Evolutionary conservation across 2,888 invertebrate species (phyloP), one percentile per base, ranked within the genome.

Genomic region (Diachrysia chrysitis): DNA sequence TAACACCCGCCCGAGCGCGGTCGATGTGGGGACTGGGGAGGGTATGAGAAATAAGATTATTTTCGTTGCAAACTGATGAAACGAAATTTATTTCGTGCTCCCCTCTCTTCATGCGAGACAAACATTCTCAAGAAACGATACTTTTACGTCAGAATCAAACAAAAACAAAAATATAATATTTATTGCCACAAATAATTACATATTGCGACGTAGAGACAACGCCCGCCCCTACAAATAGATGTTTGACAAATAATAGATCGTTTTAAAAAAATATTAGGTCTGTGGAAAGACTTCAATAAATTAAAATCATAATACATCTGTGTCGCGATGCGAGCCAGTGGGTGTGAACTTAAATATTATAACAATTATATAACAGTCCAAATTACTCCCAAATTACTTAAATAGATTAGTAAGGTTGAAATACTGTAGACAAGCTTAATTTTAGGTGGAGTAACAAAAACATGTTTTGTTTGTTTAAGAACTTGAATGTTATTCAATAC

Each of bases 21-120:
- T 82, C 76, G 83, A 76, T 78, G 75, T 59, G 58, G 70, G 73
- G 74, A 66, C 73, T 59, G 58, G 70, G 73, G 74, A 66, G 82
- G 82, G 77, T 76, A 76, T 74, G 74, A 78, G 77, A 74, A 83
- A 83, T 77, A 76, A 76, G 74, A 81, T 83, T 83, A 78, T 80
- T 77, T 83, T 80, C 77, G 63, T 80, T 82, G 72, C 82, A 83
- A 82, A 83, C 83, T 83, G 82, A 81, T 83, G 82, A 83, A 83
- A 82, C 77, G 69, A 76, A 81, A 78, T 78, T 82, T 82, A 72
- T 78, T 75, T 81, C 69, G 58, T 69, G 54, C 60, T 77, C 70
- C 73, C 69, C 69, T 51, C 48, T 51, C 48, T 71, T 67, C 64
- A 71, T 66, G 74, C 67, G 75, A 78, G 35, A 77, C 73, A 80